phyloP scores from a whole-genome alignment of 1,140 invertebrate species.

The Brachionus rubens region DNA sequence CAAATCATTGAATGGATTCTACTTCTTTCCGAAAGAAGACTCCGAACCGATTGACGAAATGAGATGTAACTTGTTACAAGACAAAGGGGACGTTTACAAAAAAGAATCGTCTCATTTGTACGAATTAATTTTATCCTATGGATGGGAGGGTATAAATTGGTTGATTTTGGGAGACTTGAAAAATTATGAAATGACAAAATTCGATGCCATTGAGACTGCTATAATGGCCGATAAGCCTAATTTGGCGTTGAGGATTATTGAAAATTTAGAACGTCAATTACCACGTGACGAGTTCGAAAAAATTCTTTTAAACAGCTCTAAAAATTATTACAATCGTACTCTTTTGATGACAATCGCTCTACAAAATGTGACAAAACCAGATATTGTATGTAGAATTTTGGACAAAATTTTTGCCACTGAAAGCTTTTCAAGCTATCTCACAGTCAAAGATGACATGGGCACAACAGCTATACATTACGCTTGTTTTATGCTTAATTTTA shows the following conservation, averaged over 20 bases:
- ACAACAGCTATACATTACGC: slow-evolving; percentile 11
- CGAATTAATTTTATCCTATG: neutral
- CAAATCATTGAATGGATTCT: neutral
- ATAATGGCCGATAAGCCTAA: neutral
- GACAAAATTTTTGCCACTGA: slow-evolving; percentile 15
- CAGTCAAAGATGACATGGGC: neutral
- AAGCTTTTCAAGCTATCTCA: neutral
- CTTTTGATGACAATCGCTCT: neutral
- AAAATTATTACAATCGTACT: neutral
- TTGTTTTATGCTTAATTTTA: neutral
- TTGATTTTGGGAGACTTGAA: neutral
- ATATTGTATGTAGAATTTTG: neutral
- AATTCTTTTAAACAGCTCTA: neutral
- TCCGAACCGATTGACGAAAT: neutral
- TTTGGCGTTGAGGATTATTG: neutral
- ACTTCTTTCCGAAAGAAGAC: neutral
- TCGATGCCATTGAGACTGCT: slow-evolving; percentile 8
- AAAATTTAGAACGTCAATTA: neutral
- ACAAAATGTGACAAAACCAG: neutral
- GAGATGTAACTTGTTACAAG: neutral
- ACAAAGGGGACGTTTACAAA: neutral
- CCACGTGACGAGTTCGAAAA: neutral
- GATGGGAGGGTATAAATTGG: slow-evolving; percentile 38
- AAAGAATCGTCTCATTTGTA: neutral
- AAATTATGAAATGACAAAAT: neutral